These are phyloP conservation scores for Phymorhynchus buccinoides DNA, from an alignment of 1,140 invertebrate genomes.

Conservation along the genomic window DNA sequence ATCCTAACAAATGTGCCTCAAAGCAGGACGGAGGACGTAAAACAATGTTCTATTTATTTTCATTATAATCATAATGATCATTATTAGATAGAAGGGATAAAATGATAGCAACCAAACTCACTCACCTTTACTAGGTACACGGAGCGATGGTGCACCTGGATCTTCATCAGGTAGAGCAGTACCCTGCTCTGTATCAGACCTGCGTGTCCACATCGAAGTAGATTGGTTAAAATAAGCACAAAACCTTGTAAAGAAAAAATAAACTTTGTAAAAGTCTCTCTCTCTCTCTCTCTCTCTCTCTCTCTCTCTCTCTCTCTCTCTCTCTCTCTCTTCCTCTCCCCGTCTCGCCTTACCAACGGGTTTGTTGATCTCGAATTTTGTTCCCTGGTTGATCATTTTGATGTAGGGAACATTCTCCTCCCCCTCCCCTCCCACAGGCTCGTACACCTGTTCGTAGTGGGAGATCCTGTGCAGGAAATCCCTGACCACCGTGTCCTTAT, in stretches of 20 bases:
- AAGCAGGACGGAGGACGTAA: too few species aligned
- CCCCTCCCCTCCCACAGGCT: background rate
- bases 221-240: background rate
- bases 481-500: background rate
- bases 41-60: too few species aligned
- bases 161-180: background rate
- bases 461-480: background rate
- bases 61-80: too few species aligned
- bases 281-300: background rate
- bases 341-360: background rate
- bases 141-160: background rate
- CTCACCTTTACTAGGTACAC: background rate
- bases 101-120: too few species aligned
- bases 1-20: too few species aligned
- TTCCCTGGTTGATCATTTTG: background rate
- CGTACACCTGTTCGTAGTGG: background rate
- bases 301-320: background rate
- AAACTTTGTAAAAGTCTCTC: background rate
- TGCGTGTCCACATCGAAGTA: too few species aligned
- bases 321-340: background rate
- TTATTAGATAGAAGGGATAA: too few species aligned
- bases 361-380: background rate
- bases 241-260: background rate
- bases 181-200: background rate
- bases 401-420: background rate